These are phyloP conservation scores for Pyrrhosoma nymphula DNA, from an alignment of 2,888 invertebrate species.

Conservation along the genomic window DNA sequence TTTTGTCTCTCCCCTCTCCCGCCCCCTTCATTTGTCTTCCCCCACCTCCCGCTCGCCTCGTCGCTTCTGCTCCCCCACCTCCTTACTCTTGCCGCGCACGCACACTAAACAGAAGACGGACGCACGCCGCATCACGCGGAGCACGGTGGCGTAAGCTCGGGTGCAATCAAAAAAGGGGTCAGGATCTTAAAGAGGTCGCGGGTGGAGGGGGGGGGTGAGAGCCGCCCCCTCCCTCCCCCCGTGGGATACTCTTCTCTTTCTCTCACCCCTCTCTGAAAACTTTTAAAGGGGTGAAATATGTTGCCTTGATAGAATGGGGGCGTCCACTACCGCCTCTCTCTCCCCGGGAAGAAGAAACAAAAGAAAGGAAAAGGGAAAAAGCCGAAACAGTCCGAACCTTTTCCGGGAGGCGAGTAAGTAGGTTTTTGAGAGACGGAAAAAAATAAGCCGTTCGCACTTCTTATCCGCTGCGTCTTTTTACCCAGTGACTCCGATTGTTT, in stretches of 20 bases:
- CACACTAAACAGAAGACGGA: neutral
- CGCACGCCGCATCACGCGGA: neutral
- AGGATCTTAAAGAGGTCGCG: slow-evolving; percentile 40
- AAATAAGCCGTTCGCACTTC: neutral
- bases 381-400: neutral
- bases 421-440: neutral
- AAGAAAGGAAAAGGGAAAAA: neutral
- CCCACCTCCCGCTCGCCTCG: neutral
- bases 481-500: neutral
- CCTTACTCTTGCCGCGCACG: too few species aligned
- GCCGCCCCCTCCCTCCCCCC: neutral
- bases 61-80: neutral
- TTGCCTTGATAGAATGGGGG: slow-evolving; percentile 24
- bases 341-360: neutral
- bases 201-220: neutral
- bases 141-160: slow-evolving; percentile 48
- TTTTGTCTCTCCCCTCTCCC: neutral
- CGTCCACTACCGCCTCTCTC: neutral
- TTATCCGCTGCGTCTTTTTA: neutral
- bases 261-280: neutral
- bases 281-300: slow-evolving; percentile 34
- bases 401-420: slow-evolving; percentile 2
- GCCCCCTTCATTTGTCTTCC: neutral
- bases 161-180: slow-evolving; percentile 56
- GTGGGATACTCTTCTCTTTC: neutral